phyloP scores from a whole-genome alignment of 2,797 vertebrate genomes.

The Babyrousa celebensis region DNA sequence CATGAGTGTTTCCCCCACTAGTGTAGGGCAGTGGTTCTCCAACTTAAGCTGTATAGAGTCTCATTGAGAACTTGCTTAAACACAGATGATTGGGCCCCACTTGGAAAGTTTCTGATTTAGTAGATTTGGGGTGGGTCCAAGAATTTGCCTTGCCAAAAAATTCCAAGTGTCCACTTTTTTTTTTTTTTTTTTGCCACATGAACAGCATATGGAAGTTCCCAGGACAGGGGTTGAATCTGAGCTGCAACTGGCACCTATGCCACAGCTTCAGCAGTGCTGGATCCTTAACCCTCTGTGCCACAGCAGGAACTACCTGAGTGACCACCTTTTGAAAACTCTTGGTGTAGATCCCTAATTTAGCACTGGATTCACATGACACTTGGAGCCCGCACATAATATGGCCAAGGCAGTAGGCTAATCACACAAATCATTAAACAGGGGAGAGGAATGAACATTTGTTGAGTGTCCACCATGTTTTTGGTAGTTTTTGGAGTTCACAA shows the following conservation, averaged over 20 bases:
- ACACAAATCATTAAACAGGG: not conserved
- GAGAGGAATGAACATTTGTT: not conserved
- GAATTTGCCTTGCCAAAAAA: conserved; percentile 26
- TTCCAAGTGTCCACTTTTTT: not conserved
- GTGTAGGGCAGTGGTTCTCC: not conserved
- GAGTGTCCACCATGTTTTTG: not conserved
- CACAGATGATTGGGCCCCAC: not conserved
- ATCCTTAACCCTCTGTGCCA: too few species aligned
- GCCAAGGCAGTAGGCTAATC: not conserved
- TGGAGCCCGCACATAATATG: not conserved
- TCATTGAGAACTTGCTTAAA: not conserved
- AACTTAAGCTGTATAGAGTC: not conserved
- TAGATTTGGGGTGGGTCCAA: not conserved
- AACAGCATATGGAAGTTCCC: too few species aligned
- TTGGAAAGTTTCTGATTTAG: not conserved
- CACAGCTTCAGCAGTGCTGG: too few species aligned
- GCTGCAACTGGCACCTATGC: too few species aligned
- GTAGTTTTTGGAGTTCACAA: not conserved
- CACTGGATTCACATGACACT: not conserved
- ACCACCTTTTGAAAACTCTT: conserved; percentile 28
- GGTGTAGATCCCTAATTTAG: not conserved
- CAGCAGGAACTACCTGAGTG: not conserved
- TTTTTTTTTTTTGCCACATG: too few species aligned
- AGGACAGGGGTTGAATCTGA: too few species aligned
- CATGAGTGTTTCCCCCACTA: not conserved